Percentiles rank a stretch among this genome's conserved stretches.
These are phyloP conservation scores for Pteria penguin DNA, from an alignment of 2,888 invertebrate genomes.

Conservation along the genomic window DNA sequence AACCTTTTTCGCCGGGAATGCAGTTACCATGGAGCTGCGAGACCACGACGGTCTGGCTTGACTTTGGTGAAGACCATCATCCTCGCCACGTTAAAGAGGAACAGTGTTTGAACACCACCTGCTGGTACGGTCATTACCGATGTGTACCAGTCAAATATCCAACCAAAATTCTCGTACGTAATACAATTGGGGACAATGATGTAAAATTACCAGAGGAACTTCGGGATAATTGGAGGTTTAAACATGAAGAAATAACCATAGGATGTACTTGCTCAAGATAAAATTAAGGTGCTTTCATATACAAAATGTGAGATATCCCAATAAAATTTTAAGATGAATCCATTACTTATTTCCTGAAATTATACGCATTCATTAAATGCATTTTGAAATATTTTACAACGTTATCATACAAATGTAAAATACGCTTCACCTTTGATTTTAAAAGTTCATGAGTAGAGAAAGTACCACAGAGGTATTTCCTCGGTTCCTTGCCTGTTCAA, in stretches of 20 bases:
- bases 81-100: slow-evolving; percentile 34
- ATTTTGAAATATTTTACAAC: too few species aligned
- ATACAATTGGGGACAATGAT: slow-evolving; percentile 10
- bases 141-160: slow-evolving; percentile 21
- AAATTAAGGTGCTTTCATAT: too few species aligned
- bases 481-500: too few species aligned
- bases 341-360: too few species aligned
- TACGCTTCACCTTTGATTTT: too few species aligned
- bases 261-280: slow-evolving; percentile 34
- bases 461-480: too few species aligned
- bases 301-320: too few species aligned
- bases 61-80: slow-evolving; percentile 33
- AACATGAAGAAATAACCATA: slow-evolving; percentile 21
- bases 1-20: slow-evolving; percentile 37
- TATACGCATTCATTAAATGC: too few species aligned
- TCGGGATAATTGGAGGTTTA: slow-evolving; percentile 30
- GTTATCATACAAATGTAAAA: too few species aligned
- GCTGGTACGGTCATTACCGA: slow-evolving; percentile 43
- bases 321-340: too few species aligned
- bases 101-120: slow-evolving; percentile 27
- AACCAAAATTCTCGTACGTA: slow-evolving; percentile 21
- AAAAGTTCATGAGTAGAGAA: too few species aligned
- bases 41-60: slow-evolving; percentile 29
- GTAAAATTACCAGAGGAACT: slow-evolving; percentile 21
- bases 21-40: slow-evolving; percentile 38